A percentile compares a stretch with the other conserved stretches of the same genome.
These are phyloP conservation scores for Theocolax elegans DNA, from an alignment of 1,140 invertebrate species.

Conservation along the genomic window DNA sequence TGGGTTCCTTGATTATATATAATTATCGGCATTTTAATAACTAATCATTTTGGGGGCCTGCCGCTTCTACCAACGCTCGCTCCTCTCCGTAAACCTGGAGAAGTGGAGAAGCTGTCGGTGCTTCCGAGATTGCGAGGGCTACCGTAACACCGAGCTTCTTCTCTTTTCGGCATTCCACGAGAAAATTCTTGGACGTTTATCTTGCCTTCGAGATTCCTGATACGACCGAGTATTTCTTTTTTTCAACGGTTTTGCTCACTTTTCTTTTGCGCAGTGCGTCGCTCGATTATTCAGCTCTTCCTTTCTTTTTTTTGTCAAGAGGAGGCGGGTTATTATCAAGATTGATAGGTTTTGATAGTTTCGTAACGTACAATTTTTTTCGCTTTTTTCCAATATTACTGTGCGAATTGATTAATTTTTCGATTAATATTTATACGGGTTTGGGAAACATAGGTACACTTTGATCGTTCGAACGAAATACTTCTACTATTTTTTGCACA, in stretches of 20 bases:
- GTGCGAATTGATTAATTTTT: conserved; percentile 23
- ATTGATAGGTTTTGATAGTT: conserved; percentile 37
- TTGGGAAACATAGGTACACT: not conserved
- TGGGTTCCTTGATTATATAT: conserved; percentile 65
- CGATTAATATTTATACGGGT: conserved; percentile 26
- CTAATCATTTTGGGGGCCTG: conserved; percentile 64
- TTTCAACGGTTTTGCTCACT: conserved; percentile 4
- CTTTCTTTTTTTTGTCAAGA: conserved; percentile 36
- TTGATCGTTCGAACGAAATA: not conserved
- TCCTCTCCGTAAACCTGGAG: conserved; percentile 60
- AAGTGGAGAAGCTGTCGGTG: conserved; percentile 48
- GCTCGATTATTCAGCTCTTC: conserved; percentile 10
- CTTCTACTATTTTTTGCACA: too few species aligned
- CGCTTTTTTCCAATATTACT: not conserved
- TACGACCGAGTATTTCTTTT: not conserved
- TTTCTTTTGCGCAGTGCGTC: not conserved
- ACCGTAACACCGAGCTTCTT: conserved; percentile 57
- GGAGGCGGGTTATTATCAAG: conserved; percentile 32
- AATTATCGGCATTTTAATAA: conserved; percentile 70
- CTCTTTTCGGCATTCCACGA: conserved; percentile 23
- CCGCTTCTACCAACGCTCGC: conserved; percentile 47
- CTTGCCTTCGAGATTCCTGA: not conserved
- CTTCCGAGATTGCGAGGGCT: conserved; percentile 50
- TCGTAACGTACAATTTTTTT: not conserved
- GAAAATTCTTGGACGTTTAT: not conserved